phyloP scores from a whole-genome alignment of 2,888 invertebrate species.

The Stenchaetothrips biformis region DNA sequence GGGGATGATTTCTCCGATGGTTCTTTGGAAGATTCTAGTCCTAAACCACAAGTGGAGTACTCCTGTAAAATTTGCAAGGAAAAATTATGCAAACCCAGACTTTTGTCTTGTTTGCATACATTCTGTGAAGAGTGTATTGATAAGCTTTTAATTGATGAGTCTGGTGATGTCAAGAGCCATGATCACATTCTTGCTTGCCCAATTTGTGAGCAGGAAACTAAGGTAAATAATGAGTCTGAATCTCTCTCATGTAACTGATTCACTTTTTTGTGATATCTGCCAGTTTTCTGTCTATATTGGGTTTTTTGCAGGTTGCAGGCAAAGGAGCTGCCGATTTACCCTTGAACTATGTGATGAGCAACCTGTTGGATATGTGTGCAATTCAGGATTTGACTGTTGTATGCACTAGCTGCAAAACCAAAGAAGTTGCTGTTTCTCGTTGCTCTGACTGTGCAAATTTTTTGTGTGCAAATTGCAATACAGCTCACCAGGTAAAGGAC shows the following conservation, averaged over 20 bases:
- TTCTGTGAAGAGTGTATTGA: constrained; percentile 90
- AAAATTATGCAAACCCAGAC: constrained; percentile 74
- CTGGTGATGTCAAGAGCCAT: constrained; percentile 61
- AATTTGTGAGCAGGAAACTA: constrained; percentile 79
- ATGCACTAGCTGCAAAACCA: constrained; percentile 93
- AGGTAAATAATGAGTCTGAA: constrained; percentile 48
- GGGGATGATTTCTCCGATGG: constrained; percentile 39
- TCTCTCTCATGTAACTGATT: constrained; percentile 16
- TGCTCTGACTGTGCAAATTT: constrained; percentile 94
- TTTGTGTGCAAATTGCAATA: constrained; percentile 88
- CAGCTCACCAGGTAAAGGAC: constrained; percentile 68
- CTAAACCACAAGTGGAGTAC: constrained; percentile 15
- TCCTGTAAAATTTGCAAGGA: constrained; percentile 44
- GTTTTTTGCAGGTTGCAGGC: constrained; percentile 56
- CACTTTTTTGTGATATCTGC: constrained; percentile 8
- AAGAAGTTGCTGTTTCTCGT: constrained; percentile 87
- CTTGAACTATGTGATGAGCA: constrained; percentile 80
- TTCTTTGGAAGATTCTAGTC: constrained; percentile 45
- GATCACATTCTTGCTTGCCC: constrained; percentile 62
- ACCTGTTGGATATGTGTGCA: constrained; percentile 75
- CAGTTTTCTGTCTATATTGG: constrained; percentile 26
- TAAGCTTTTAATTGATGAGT: constrained; percentile 68
- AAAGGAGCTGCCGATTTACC: constrained; percentile 75
- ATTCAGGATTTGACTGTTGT: constrained; percentile 63
- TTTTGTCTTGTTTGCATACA: constrained; percentile 89